A percentile compares a stretch with the other conserved stretches of the same genome.
These are phyloP conservation scores for Limosa lapponica DNA, from an alignment of 2,797 vertebrate species.

Conservation along the genomic window DNA sequence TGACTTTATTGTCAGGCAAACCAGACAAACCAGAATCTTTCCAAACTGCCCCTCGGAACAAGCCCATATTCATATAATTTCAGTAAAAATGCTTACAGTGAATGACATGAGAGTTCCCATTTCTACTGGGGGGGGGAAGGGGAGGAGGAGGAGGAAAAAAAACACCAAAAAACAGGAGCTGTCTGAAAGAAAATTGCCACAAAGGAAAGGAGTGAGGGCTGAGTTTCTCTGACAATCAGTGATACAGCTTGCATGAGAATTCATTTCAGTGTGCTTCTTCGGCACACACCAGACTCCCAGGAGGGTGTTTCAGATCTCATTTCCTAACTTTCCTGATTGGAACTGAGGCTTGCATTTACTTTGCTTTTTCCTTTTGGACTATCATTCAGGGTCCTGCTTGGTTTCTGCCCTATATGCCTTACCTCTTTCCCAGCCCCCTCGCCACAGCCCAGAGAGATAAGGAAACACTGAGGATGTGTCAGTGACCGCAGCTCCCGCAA, in stretches of 20 bases:
- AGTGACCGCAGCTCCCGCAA: background rate
- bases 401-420: background rate
- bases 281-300: slow-evolving; percentile 7
- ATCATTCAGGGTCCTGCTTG: background rate
- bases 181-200: slow-evolving; percentile 18
- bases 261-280: slow-evolving; percentile 32
- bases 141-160: no score
- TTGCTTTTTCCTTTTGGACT: background rate
- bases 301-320: slow-evolving; percentile 30
- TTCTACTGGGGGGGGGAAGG: background rate
- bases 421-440: background rate
- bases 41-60: background rate
- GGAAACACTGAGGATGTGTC: background rate
- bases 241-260: slow-evolving; percentile 47
- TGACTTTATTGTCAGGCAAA: background rate
- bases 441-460: background rate
- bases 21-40: background rate
- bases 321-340: slow-evolving; percentile 45
- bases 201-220: background rate
- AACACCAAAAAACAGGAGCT: background rate
- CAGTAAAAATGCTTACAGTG: background rate
- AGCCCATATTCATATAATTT: background rate
- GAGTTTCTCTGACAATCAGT: slow-evolving; percentile 24
- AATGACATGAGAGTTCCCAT: background rate
- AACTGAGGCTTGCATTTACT: background rate